These are phyloP conservation scores for Gopherus evgoodei DNA, from an alignment of 2,113 vertebrate genomes.

Conservation along the genomic window DNA sequence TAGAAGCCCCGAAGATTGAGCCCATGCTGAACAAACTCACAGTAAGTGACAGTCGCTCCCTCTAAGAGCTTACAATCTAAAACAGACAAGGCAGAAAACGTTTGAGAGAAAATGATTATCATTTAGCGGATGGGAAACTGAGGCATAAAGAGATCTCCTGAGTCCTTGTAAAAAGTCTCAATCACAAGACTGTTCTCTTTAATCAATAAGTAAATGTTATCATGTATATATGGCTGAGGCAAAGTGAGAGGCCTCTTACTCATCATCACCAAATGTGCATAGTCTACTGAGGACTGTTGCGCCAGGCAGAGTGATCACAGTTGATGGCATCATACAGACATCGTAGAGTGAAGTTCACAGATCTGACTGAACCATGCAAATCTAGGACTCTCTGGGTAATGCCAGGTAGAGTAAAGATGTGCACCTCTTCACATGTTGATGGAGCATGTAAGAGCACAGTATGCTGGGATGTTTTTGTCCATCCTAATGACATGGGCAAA, in stretches of 20 bases:
- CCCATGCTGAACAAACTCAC: accelerated
- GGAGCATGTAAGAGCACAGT: neutral
- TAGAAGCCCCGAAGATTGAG: neutral
- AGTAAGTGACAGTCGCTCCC: neutral
- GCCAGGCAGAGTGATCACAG: neutral
- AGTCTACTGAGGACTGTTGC: neutral
- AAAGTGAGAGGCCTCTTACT: neutral
- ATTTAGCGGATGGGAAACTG: neutral
- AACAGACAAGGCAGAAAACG: neutral
- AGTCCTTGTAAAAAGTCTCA: neutral
- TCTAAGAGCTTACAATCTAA: neutral
- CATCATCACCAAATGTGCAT: neutral
- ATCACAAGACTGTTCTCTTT: neutral
- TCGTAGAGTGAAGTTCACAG: neutral
- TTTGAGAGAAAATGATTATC: neutral
- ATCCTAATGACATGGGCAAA: neutral
- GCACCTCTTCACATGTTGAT: neutral
- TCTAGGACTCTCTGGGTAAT: no score
- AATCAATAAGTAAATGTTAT: neutral
- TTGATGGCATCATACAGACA: neutral
- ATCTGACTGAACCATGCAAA: neutral
- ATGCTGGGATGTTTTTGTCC: neutral
- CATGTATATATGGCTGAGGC: neutral
- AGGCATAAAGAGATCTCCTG: neutral
- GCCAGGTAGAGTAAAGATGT: neutral